Percentiles rank a stretch among this genome's conserved stretches.
Conservation (phyloP, 1,140 invertebrate genomes). For the Zaprionus capensis region DNA sequence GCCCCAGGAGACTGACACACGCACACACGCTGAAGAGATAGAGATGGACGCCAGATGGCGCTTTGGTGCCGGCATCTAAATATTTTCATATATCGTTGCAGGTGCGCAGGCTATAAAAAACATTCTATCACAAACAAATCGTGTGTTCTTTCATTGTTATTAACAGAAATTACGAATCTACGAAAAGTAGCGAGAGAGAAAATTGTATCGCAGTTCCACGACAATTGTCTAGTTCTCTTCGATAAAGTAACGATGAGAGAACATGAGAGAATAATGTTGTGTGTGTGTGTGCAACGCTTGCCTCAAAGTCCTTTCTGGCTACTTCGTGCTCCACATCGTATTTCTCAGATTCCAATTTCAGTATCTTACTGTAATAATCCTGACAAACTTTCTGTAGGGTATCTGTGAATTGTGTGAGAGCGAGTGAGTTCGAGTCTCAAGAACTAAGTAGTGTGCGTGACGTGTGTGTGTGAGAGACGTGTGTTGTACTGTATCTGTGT, state of each 20-base stretch:
- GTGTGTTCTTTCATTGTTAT: slow-evolving; percentile 37
- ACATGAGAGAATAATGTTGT: slow-evolving; percentile 11
- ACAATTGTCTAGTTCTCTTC: slow-evolving; percentile 15
- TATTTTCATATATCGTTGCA: slow-evolving; percentile 76
- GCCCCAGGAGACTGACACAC: slow-evolving; percentile 31
- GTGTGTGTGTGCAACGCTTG: slow-evolving; percentile 84
- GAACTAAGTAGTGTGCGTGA: slow-evolving; percentile 14
- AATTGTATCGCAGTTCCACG: slow-evolving; percentile 18
- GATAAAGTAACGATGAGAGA: neutral
- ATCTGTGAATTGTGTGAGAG: slow-evolving; percentile 85
- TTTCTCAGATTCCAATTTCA: slow-evolving; percentile 95
- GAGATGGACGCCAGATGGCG: slow-evolving; percentile 39
- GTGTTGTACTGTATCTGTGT: slow-evolving; percentile 15
- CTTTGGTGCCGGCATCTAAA: slow-evolving; percentile 55
- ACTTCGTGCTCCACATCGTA: slow-evolving; percentile 98
- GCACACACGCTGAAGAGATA: slow-evolving; percentile 26
- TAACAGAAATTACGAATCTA: slow-evolving; percentile 29
- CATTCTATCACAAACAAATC: slow-evolving; percentile 24
- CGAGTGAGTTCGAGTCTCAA: slow-evolving; percentile 45
- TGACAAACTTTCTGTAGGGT: slow-evolving; percentile 93
- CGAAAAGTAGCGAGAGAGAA: slow-evolving; percentile 18
- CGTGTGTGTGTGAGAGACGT: slow-evolving; percentile 12
- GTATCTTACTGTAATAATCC: slow-evolving; percentile 94
- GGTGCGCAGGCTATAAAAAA: slow-evolving; percentile 30
- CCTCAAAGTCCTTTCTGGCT: slow-evolving; percentile 95